These are phyloP conservation scores for Hycleus phaleratus DNA, from an alignment of 1,140 invertebrate species.

Conservation along the genomic window DNA sequence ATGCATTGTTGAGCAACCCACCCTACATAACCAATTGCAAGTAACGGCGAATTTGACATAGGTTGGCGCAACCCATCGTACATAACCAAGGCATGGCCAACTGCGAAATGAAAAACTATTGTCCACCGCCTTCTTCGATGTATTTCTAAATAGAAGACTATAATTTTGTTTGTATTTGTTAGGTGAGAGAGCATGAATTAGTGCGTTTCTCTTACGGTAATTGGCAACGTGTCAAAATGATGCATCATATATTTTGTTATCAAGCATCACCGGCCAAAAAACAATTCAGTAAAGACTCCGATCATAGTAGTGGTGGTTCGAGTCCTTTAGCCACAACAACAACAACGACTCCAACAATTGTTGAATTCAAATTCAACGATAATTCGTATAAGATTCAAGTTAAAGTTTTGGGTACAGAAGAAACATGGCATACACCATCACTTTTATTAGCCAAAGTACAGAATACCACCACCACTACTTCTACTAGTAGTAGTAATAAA, in stretches of 20 bases:
- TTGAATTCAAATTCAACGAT: constrained; percentile 58
- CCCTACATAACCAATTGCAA: no score
- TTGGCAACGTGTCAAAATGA: constrained; percentile 74
- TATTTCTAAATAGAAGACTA: no score
- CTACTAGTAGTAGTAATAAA: constrained; percentile 56
- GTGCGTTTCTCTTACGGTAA: constrained; percentile 74
- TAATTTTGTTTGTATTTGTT: constrained; percentile 12
- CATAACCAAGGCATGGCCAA: no score
- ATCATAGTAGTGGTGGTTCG: constrained; percentile 35
- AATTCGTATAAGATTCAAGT: constrained; percentile 62
- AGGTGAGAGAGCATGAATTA: constrained; percentile 71
- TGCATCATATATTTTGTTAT: constrained; percentile 83
- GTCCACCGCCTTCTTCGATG: no score
- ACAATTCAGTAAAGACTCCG: constrained; percentile 61
- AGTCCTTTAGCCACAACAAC: constrained; percentile 38
- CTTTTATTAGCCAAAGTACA: constrained; percentile 61
- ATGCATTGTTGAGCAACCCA: no score
- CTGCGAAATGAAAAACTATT: no score
- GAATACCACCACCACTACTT: constrained; percentile 56
- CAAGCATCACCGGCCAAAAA: constrained; percentile 72
- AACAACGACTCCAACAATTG: constrained; percentile 42
- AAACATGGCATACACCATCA: constrained; percentile 78
- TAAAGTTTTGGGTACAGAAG: constrained; percentile 69
- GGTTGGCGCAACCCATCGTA: no score
- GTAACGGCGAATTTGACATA: no score